Evolutionary conservation across 1,140 invertebrate species (phyloP), one percentile per base, ranked within the genome.

Genomic region (Agrypnia vestita): DNA sequence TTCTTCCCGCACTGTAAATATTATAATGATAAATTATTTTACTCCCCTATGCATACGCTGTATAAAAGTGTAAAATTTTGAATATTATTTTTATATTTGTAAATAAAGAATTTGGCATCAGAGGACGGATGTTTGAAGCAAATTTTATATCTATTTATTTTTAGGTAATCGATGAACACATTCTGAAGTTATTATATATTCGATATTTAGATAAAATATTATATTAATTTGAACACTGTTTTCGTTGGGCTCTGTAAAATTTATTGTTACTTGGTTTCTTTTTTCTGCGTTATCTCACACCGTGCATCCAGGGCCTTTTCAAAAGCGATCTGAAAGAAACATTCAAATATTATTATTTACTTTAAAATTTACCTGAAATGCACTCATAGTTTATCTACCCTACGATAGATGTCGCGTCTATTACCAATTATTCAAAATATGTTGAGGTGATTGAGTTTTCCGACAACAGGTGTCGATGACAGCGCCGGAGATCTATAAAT

Each of bases 231-330:
- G 78, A 82, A 82, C 81, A 80, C 81, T 82, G 71, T 76, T 44
- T 59, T 83, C 78, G 81, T 61, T 75, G 80, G 80, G 80, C 71
- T 53, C 62, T 44, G 47, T 77, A 59, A 12, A 64, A 47, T 80
- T 80, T 80, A 46, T 76, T 76, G 25, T 71, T 71, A 35, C 55
- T 1, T 80, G 35, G 44, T 62, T 62, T 81, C 53, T 17, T 55
- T 76, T 35, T 25, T 72, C 87, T 86, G 86, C 87, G 88, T 88
- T 90, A 89, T 86, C 89, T 90, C 85, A 90, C 87, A 46, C 87
- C 87, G 80, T 85, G 84, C 83, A 84, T 79, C 67, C 86, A 86
- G 75, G 84, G 85, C 83, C 85, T 86, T 85, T 89, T 89, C 87
- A 90, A 84, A 85, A 90, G 86, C 86, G 86, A 90, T 89, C 90